Percentiles rank a stretch among this genome's conserved stretches.
Conservation (phyloP, 2,113 vertebrate genomes). For the Lichenostomus cassidix region DNA sequence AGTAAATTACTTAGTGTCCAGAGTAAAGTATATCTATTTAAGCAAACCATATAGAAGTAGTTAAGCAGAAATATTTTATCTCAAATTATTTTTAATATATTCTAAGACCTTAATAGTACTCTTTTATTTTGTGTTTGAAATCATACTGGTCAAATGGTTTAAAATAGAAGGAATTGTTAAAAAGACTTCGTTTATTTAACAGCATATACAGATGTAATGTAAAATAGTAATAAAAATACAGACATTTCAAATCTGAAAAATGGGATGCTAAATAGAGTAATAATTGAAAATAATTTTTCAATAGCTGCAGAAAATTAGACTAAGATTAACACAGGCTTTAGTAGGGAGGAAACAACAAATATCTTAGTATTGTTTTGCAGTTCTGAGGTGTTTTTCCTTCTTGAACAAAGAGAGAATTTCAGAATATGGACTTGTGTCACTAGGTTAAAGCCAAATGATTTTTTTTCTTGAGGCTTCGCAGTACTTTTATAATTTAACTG, state of each 20-base stretch:
- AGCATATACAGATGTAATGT: neutral
- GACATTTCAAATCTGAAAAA: neutral
- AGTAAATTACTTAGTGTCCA: neutral
- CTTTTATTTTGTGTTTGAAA: neutral
- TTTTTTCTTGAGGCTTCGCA: neutral
- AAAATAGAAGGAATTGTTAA: neutral
- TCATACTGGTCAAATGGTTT: neutral
- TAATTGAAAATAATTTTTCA: neutral
- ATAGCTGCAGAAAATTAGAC: neutral
- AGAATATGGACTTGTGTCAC: neutral
- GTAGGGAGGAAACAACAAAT: neutral
- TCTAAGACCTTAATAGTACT: neutral
- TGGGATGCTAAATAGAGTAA: neutral
- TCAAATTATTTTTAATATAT: neutral
- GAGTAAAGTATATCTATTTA: neutral
- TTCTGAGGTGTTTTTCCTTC: neutral
- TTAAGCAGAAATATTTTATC: neutral
- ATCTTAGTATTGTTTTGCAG: neutral
- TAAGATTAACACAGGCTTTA: neutral
- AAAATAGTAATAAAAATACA: neutral
- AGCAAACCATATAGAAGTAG: neutral
- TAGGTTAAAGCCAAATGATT: neutral
- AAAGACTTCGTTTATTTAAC: neutral
- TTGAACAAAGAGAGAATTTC: neutral
- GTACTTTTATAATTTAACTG: neutral